phyloP scores from a whole-genome alignment of 2,888 invertebrate species.

The Chrysolina oricalcia region DNA sequence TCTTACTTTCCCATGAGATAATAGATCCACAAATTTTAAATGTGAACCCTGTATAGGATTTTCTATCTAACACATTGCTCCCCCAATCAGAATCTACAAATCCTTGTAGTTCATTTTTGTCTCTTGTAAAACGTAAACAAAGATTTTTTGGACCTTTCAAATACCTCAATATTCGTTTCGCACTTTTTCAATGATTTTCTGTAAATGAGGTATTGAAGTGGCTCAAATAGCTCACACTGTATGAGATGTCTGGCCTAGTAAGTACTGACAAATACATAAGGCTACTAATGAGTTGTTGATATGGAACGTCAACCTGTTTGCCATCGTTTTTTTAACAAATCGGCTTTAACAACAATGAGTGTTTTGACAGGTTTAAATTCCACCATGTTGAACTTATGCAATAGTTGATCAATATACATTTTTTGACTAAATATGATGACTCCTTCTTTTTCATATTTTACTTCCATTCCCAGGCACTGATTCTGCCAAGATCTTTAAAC shows the following conservation, averaged over 20 bases:
- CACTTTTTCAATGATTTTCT: constrained; percentile 47
- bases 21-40: constrained; percentile 17
- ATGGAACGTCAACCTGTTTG: constrained; percentile 41
- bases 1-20: neutral
- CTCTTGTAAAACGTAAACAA: neutral
- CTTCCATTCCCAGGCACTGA: neutral
- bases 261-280: constrained; percentile 40
- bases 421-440: neutral
- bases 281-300: constrained; percentile 30
- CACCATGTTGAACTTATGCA: neutral
- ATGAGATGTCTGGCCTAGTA: constrained; percentile 54
- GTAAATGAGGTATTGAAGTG: constrained; percentile 47
- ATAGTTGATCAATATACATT: neutral
- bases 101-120: neutral
- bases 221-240: constrained; percentile 50
- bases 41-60: neutral
- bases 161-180: constrained; percentile 37
- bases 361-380: constrained; percentile 9
- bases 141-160: constrained; percentile 35
- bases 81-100: neutral
- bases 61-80: neutral
- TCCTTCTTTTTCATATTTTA: neutral
- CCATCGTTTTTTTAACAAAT: constrained; percentile 14
- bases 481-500: neutral
- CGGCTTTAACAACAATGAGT: constrained; percentile 33